Percentiles rank a stretch among this genome's conserved stretches.
phyloP scores from a whole-genome alignment of 2,888 invertebrate genomes.

The Pediacus dermestoides region DNA sequence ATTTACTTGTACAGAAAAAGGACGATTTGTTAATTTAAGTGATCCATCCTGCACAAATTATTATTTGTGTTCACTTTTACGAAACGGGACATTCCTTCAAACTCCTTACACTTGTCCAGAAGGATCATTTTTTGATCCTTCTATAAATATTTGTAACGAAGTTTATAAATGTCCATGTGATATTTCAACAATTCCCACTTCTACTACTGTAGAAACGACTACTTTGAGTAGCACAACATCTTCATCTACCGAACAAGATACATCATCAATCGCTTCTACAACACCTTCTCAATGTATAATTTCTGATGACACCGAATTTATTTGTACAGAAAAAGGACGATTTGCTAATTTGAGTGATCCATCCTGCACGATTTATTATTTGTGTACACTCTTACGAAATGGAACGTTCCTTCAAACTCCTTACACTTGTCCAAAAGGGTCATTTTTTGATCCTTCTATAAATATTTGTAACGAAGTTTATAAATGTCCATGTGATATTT shows the following conservation, averaged over 20 bases:
- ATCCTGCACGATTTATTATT: slow-evolving; percentile 21
- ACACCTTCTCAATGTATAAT: slow-evolving; percentile 6
- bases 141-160: slow-evolving; percentile 16
- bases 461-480: slow-evolving; percentile 20
- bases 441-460: slow-evolving; percentile 19
- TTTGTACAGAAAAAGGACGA: slow-evolving; percentile 15
- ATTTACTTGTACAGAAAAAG: slow-evolving; percentile 13
- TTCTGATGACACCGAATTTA: slow-evolving; percentile 4
- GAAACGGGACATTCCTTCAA: slow-evolving; percentile 4
- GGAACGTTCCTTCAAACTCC: slow-evolving; percentile 32
- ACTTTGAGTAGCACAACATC: slow-evolving; percentile 5
- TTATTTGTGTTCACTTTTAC: slow-evolving; percentile 23
- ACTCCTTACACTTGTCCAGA: slow-evolving; percentile 43
- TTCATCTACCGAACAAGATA: slow-evolving; percentile 1
- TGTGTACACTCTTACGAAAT: too few species aligned
- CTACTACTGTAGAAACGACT: too few species aligned
- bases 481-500: slow-evolving; percentile 20
- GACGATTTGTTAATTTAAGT: slow-evolving; percentile 14
- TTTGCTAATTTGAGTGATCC: slow-evolving; percentile 16
- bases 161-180: slow-evolving; percentile 21
- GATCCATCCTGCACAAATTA: slow-evolving; percentile 22
- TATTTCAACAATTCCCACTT: too few species aligned
- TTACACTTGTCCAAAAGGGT: slow-evolving; percentile 35
- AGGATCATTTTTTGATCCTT: slow-evolving; percentile 21
- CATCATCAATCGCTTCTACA: background rate